Evolutionary conservation across 2,888 invertebrate genomes (phyloP).

Genomic region (Trichacis sp.): DNA sequence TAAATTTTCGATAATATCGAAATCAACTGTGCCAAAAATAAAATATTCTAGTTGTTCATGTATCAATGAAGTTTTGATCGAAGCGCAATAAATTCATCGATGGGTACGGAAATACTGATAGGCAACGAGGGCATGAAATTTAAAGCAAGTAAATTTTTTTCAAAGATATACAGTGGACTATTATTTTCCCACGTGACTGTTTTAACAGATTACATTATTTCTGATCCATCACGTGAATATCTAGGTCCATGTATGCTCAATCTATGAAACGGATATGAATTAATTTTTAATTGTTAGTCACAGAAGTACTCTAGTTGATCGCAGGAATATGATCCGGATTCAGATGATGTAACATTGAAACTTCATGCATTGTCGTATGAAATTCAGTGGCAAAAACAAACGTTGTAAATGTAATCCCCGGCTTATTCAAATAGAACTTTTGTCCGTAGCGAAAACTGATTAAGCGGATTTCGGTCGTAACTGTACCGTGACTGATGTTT

Average conservation of each 20-base stretch:
- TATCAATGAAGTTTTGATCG: not conserved
- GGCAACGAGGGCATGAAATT: not conserved
- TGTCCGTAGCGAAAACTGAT: not conserved
- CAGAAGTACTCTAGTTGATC: too few relatives aligned
- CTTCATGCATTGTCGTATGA: not conserved
- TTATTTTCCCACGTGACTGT: too few relatives aligned
- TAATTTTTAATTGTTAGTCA: not conserved
- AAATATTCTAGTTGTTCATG: not conserved
- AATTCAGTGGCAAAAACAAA: not conserved
- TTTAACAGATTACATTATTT: too few relatives aligned
- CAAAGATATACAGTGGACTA: too few relatives aligned
- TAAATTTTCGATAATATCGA: not conserved
- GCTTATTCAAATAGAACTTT: conserved; percentile 2
- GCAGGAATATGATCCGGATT: too few relatives aligned
- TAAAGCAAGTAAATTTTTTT: too few relatives aligned
- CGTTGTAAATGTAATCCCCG: not conserved
- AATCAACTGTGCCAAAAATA: too few relatives aligned
- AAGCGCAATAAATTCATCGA: not conserved
- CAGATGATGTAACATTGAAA: not conserved
- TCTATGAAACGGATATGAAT: too few relatives aligned
- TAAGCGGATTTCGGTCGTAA: not conserved
- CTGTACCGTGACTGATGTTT: not conserved
- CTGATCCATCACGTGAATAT: too few relatives aligned
- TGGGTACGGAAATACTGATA: not conserved
- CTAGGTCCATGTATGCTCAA: too few relatives aligned